A percentile compares a stretch with the other conserved stretches of the same genome.
Conservation (phyloP, 2,113 vertebrate genomes). For the Campylorhamphus procurvoides region DNA sequence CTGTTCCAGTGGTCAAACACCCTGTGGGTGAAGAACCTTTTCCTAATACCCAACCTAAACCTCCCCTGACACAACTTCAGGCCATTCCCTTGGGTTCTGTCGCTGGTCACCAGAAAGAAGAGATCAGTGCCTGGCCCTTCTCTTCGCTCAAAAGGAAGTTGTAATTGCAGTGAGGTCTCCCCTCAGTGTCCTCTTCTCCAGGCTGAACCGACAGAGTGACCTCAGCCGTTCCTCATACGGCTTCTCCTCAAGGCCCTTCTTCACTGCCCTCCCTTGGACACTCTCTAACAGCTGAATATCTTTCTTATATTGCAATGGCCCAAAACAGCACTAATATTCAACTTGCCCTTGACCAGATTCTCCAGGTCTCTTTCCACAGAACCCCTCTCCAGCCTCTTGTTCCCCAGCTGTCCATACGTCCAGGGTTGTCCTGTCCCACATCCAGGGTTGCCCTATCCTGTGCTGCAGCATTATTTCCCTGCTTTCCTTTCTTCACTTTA, state of each 20-base stretch:
- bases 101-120: neutral
- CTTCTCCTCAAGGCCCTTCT: neutral
- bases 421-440: neutral
- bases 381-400: rapidly evolving
- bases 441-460: neutral
- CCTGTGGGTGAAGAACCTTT: neutral
- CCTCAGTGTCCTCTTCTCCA: neutral
- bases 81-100: rapidly evolving
- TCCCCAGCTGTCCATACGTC: neutral
- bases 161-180: neutral
- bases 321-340: rapidly evolving
- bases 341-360: rapidly evolving
- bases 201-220: neutral
- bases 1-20: rapidly evolving
- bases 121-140: neutral
- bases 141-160: neutral
- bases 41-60: neutral
- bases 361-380: rapidly evolving
- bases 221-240: rapidly evolving
- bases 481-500: neutral
- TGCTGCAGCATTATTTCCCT: neutral
- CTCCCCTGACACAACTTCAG: rapidly evolving
- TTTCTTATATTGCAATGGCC: no score
- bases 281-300: rapidly evolving
- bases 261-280: rapidly evolving